Conservation (phyloP, 1,140 invertebrate genomes). For the Conus betulinus region DNA sequence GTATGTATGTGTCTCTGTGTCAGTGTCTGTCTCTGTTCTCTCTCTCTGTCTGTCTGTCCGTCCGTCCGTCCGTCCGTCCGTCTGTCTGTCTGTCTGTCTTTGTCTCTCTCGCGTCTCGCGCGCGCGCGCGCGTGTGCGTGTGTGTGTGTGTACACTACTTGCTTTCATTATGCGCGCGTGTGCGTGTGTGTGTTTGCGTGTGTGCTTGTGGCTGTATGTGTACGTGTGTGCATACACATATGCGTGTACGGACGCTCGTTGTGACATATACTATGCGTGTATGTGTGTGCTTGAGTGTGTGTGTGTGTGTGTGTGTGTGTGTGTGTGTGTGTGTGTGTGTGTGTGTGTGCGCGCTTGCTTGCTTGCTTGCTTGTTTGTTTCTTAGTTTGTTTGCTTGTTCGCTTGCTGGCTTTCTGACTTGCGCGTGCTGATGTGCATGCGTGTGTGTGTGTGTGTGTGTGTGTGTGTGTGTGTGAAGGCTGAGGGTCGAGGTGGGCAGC, state of each 20-base stretch:
- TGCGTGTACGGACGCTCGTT: neutral
- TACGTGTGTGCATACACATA: neutral
- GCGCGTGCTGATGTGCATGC: too few relatives aligned
- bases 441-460: neutral
- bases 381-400: too few relatives aligned
- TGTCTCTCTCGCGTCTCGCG: too few relatives aligned
- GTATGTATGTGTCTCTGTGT: neutral
- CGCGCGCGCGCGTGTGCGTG: too few relatives aligned
- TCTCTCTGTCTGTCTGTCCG: neutral
- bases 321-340: too few relatives aligned
- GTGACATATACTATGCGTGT: neutral
- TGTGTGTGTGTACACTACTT: too few relatives aligned
- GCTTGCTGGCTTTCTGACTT: too few relatives aligned
- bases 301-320: neutral
- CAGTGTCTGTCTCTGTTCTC: neutral
- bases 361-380: too few relatives aligned
- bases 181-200: constrained; percentile 6
- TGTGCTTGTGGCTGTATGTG: neutral
- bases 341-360: too few relatives aligned
- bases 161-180: neutral
- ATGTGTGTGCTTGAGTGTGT: neutral
- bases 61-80: too few relatives aligned
- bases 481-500: constrained; percentile 57
- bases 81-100: too few relatives aligned
- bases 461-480: constrained; percentile 49